These are phyloP conservation scores for Neotoma lepida DNA, from an alignment of 2,113 vertebrate genomes.

Conservation along the genomic window DNA sequence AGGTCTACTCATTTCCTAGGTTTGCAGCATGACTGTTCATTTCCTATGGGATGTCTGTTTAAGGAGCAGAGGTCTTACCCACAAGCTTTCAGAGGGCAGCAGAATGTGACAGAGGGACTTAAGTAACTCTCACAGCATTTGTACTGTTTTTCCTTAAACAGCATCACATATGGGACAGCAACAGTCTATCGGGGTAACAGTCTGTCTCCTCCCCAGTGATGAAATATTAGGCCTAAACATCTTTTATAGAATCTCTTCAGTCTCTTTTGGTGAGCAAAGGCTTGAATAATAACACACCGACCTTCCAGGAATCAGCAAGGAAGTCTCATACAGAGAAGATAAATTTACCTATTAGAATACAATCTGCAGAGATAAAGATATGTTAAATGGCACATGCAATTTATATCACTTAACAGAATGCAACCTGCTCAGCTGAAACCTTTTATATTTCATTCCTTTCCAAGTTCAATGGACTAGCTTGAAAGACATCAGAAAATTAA, in stretches of 20 bases:
- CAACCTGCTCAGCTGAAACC: conserved; percentile 43
- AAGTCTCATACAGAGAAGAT: conserved; percentile 41
- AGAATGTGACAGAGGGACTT: background rate
- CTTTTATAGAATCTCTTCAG: conserved; percentile 23
- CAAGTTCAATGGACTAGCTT: conserved; percentile 6
- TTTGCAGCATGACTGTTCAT: background rate
- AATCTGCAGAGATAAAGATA: conserved; percentile 59
- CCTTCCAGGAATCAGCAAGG: conserved; percentile 50
- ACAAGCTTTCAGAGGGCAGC: background rate
- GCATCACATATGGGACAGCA: background rate
- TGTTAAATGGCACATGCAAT: conserved; percentile 60
- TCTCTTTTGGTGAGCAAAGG: background rate
- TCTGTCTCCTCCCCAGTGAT: conserved; percentile 11
- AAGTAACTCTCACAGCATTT: background rate
- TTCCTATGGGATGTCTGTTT: background rate
- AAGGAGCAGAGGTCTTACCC: background rate
- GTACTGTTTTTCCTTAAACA: conserved; percentile 14
- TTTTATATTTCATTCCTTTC: conserved; percentile 18
- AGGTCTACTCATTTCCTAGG: background rate
- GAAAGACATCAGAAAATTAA: conserved; percentile 53
- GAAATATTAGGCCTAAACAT: background rate
- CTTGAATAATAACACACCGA: conserved; percentile 61
- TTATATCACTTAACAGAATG: conserved; percentile 55
- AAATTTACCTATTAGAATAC: conserved; percentile 67
- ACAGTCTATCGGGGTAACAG: background rate